These are phyloP conservation scores for Poecilia picta DNA, from an alignment of 2,797 vertebrate genomes.

Conservation along the genomic window DNA sequence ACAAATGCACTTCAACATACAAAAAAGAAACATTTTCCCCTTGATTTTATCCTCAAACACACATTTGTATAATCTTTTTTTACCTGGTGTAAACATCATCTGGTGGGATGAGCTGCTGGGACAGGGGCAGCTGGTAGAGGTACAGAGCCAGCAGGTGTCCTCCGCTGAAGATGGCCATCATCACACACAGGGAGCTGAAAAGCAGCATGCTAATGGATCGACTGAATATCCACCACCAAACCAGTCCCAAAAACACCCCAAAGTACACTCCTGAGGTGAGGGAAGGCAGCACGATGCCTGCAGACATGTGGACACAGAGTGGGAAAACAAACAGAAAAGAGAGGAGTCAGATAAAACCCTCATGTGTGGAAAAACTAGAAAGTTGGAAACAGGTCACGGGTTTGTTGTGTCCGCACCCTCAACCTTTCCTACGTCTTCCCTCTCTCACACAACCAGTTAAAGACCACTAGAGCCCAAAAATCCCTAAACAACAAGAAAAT, in stretches of 20 bases:
- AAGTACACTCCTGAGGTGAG: conserved; percentile 85
- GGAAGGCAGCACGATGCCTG: conserved; percentile 84
- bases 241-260: conserved; percentile 79
- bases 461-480: neutral
- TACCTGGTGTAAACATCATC: conserved; percentile 82
- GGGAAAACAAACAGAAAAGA: neutral
- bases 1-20: neutral
- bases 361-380: neutral
- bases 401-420: too few species aligned
- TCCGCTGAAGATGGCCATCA: conserved; percentile 83
- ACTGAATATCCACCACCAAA: conserved; percentile 85
- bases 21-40: neutral
- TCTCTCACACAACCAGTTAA: too few species aligned
- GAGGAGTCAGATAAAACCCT: neutral
- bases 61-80: neutral
- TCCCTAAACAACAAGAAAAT: too few species aligned
- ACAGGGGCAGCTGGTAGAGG: conserved; percentile 84
- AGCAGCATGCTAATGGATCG: conserved; percentile 72
- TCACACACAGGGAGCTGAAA: conserved; percentile 84
- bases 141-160: conserved; percentile 84
- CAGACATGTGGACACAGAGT: conserved; percentile 23
- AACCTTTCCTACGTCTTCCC: too few species aligned
- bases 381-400: too few species aligned
- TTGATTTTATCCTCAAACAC: neutral
- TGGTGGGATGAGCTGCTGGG: conserved; percentile 80